Percentiles rank a stretch among this genome's conserved stretches.
These are phyloP conservation scores for Percina caprodes DNA, from an alignment of 2,113 vertebrate genomes.

Conservation along the genomic window DNA sequence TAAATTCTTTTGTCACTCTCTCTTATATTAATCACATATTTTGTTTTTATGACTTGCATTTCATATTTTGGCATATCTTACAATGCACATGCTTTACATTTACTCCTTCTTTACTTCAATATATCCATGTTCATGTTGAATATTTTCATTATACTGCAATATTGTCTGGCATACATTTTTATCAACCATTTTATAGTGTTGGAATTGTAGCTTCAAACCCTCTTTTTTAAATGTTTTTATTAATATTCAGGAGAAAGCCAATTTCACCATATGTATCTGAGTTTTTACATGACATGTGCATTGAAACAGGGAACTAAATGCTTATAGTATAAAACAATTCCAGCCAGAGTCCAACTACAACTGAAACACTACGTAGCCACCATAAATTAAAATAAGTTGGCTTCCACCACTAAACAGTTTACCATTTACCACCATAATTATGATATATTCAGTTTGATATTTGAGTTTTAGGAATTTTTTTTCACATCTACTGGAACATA, in stretches of 20 bases:
- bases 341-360: too few relatives aligned
- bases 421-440: not conserved
- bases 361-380: not conserved
- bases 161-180: not conserved
- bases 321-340: not conserved
- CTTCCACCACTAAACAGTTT: not conserved
- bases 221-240: too few relatives aligned
- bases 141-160: not conserved
- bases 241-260: too few relatives aligned
- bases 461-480: too few relatives aligned
- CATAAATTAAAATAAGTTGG: not conserved
- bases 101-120: not conserved
- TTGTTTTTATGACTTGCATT: slow-evolving; percentile 14
- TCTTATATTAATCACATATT: slow-evolving; percentile 12
- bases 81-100: slow-evolving; percentile 14
- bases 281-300: not conserved
- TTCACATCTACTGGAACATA: too few relatives aligned
- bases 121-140: not conserved
- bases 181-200: not conserved
- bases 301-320: not conserved
- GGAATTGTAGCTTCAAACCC: not conserved
- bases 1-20: slow-evolving; percentile 10
- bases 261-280: too few relatives aligned
- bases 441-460: not conserved
- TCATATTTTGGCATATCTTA: slow-evolving; percentile 19